Evolutionary conservation across 2,888 invertebrate genomes (phyloP), one percentile per base, ranked within the genome.

Genomic region (Pseudococcus viburni): DNA sequence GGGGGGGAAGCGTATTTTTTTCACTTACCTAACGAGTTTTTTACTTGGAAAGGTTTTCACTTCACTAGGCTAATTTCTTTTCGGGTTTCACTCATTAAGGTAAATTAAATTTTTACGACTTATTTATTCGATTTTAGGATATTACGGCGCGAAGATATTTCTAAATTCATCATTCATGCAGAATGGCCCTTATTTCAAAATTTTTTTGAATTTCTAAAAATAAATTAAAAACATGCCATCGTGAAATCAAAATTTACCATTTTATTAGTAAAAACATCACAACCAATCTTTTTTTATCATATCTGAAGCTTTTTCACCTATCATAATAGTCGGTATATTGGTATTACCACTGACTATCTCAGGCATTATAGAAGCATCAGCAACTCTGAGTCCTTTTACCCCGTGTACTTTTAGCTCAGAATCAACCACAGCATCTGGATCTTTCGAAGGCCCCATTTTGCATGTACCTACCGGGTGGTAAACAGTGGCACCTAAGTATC

Each of bases 331-430:
- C 4, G 88, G 86, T 1, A 88, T 88, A 42, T 89, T 89, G 2
- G 88, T 86, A 48, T 89, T 89, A 1, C 84, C 86, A 11, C 86
- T 88, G 7, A 89, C 73, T 9, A 89, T 33, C 17, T 19, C 48
- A 8, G 89, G 89, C 88, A 89, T 89, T 0, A 89, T 84, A n/a
- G 89, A 89, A 3, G 86, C 59, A 73, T 89, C 89, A 12, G 73
- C 73, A 11, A 89, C 89, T 6, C 89, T 48, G 0, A 89, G 42
- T 17, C 84, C 12, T 0, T 15, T 8, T 12, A 89, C 51, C 11
- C 89, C 89, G 15, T 48, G 73, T 19, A 89, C 89, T 12, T 39
- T 55, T 6, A 89, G 19, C 19, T 9, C 17, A 51, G 3, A 8
- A n/a, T 89, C 86, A 2, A 89, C 89, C 0, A 89, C 89, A 6